Conservation (phyloP, 1,140 invertebrate species). For the Proales similis region DNA sequence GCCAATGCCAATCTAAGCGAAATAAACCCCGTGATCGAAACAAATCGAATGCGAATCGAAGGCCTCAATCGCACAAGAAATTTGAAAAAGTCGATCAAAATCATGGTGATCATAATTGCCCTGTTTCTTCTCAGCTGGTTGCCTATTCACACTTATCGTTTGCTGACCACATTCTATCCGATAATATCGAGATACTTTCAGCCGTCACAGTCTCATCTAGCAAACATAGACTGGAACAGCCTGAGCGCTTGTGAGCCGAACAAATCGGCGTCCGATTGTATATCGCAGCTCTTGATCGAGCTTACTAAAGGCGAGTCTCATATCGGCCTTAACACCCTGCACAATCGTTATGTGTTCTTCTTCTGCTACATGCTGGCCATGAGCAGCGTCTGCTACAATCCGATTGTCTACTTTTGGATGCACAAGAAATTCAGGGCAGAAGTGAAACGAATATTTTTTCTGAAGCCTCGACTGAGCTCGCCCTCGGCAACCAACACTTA, state of each 20-base stretch:
- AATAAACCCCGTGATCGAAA: background rate
- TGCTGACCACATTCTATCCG: constrained; percentile 55
- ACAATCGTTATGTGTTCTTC: constrained; percentile 51
- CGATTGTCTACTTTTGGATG: constrained; percentile 57
- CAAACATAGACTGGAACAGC: too few species aligned
- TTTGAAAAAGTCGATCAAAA: constrained; percentile 46
- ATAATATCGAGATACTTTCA: constrained; percentile 43
- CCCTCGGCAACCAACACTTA: too few species aligned
- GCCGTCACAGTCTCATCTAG: too few species aligned
- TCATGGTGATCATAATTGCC: constrained; percentile 54
- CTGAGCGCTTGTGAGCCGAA: too few species aligned
- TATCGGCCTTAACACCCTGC: constrained; percentile 40
- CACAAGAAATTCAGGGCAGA: constrained; percentile 49
- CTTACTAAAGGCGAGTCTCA: too few species aligned
- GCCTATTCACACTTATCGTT: constrained; percentile 56
- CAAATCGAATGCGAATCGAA: constrained; percentile 25
- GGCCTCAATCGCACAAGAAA: constrained; percentile 19
- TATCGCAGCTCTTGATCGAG: too few species aligned
- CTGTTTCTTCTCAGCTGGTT: constrained; percentile 56
- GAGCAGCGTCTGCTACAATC: constrained; percentile 58
- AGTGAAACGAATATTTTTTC: too few species aligned
- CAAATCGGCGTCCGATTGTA: too few species aligned
- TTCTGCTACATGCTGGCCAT: constrained; percentile 57
- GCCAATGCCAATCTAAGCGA: background rate
- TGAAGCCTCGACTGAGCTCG: too few species aligned